Conservation (phyloP, 2,113 vertebrate genomes). For the Aldabrachelys gigantea region DNA sequence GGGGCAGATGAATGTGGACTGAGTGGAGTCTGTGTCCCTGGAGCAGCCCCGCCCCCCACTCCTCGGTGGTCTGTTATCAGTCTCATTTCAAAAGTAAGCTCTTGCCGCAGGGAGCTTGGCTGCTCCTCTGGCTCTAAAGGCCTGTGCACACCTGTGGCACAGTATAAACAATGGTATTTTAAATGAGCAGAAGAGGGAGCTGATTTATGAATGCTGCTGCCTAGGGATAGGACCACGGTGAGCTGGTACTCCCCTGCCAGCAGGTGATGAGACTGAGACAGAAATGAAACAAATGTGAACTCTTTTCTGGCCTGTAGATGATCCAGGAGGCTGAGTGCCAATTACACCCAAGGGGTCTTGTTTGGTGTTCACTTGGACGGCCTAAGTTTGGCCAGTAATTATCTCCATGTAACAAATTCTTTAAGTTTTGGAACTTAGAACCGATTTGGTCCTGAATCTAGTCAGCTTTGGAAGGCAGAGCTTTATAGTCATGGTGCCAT, state of each 20-base stretch:
- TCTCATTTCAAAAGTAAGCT: constrained; percentile 20
- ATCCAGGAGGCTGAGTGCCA: neutral
- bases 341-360: accelerated
- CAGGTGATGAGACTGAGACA: neutral
- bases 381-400: accelerated
- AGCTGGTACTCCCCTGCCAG: accelerated
- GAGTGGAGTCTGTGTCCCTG: accelerated
- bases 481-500: neutral
- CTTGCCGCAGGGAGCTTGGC: neutral
- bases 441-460: neutral
- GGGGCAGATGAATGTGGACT: accelerated
- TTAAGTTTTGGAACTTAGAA: accelerated
- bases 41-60: neutral
- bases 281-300: neutral
- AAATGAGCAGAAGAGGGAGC: neutral
- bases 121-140: neutral
- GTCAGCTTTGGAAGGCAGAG: neutral
- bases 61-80: constrained; percentile 8
- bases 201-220: neutral
- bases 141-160: neutral
- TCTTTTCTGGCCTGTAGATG: neutral
- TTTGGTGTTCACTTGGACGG: neutral
- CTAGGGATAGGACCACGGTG: accelerated
- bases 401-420: accelerated
- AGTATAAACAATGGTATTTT: accelerated